A percentile compares a stretch with the other conserved stretches of the same genome.
Conservation (phyloP, 2,797 vertebrate species). For the Sciurus carolinensis region DNA sequence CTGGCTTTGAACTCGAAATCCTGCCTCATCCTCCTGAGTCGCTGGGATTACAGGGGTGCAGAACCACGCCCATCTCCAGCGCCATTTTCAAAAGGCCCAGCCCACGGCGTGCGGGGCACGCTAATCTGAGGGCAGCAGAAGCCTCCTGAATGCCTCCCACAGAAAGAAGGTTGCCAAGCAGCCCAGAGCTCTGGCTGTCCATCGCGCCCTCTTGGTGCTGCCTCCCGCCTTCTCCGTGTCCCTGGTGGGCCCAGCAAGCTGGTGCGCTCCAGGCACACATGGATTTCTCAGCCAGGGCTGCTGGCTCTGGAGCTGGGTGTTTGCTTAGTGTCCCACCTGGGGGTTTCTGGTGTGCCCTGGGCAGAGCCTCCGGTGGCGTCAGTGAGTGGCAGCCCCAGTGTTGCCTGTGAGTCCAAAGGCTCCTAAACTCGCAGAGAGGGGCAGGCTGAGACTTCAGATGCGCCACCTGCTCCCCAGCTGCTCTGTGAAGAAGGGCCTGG, state of each 20-base stretch:
- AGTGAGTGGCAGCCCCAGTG: fast-evolving
- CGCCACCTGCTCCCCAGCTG: not conserved
- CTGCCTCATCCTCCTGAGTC: too few species aligned
- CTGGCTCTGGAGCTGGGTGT: fast-evolving
- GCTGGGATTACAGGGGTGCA: too few species aligned
- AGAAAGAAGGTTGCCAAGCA: not conserved
- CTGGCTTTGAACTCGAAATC: too few species aligned
- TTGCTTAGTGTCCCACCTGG: fast-evolving
- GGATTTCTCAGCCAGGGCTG: not conserved
- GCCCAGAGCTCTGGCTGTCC: fast-evolving
- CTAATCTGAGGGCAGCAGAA: not conserved
- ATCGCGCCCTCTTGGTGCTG: fast-evolving
- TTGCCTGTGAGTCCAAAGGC: not conserved
- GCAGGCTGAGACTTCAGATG: not conserved
- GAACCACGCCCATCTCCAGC: too few species aligned
- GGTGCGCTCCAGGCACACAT: fast-evolving
- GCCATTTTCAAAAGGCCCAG: not conserved
- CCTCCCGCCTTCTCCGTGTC: not conserved
- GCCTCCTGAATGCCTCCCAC: not conserved
- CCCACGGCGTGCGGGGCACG: not conserved
- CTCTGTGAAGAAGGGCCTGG: not conserved
- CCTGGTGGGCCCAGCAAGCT: fast-evolving
- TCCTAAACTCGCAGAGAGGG: not conserved
- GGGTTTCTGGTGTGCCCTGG: not conserved
- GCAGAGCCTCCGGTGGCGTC: not conserved